Evolutionary conservation across 1,140 invertebrate species (phyloP).

Genomic region (Temnothorax longispinosus): DNA sequence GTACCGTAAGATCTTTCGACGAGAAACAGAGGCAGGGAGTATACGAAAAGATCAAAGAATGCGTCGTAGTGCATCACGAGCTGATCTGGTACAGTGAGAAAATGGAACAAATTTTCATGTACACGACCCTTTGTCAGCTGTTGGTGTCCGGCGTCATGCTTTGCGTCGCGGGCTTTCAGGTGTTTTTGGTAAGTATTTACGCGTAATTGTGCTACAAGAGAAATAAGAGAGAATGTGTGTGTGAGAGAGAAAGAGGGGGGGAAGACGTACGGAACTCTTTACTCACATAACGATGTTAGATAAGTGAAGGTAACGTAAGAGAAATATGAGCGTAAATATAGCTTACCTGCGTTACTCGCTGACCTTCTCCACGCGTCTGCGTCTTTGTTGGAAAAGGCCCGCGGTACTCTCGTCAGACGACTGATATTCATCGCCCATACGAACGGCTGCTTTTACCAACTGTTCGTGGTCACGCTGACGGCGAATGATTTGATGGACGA

Average conservation of each 20-base stretch:
- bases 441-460: slow-evolving; percentile 36
- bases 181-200: slow-evolving; percentile 60
- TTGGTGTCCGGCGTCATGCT: slow-evolving; percentile 64
- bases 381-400: slow-evolving; percentile 42
- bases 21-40: background rate
- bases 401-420: background rate
- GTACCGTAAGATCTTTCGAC: background rate
- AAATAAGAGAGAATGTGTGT: too few species aligned
- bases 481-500: slow-evolving; percentile 59
- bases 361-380: background rate
- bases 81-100: slow-evolving; percentile 55
- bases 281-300: background rate
- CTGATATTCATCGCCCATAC: slow-evolving; percentile 56
- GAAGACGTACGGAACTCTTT: background rate
- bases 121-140: slow-evolving; percentile 56
- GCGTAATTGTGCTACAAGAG: background rate
- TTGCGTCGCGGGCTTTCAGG: slow-evolving; percentile 67
- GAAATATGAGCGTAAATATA: background rate
- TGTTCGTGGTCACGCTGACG: slow-evolving; percentile 61
- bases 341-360: background rate
- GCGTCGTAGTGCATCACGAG: slow-evolving; percentile 56
- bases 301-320: background rate
- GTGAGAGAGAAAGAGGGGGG: too few species aligned
- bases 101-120: slow-evolving; percentile 58
- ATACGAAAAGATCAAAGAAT: slow-evolving; percentile 49